Percentiles rank a stretch among this genome's conserved stretches.
Evolutionary conservation across 2,888 invertebrate genomes (phyloP).

Genomic region (Tolmerus cingulatus): DNA sequence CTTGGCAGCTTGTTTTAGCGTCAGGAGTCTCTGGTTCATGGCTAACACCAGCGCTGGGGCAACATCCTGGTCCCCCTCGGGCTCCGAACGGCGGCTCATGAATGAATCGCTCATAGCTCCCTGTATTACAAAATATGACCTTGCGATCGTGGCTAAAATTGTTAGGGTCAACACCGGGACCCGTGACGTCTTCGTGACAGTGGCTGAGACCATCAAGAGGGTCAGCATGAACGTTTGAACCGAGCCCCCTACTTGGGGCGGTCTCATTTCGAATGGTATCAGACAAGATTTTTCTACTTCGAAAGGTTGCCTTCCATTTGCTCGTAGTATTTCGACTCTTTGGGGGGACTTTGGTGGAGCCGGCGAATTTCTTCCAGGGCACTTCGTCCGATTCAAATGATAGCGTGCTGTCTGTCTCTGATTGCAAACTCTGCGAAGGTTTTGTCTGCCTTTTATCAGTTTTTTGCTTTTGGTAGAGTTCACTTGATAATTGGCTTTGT

Average conservation of each 20-base stretch:
- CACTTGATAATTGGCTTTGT: constrained; percentile 40
- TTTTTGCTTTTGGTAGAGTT: constrained; percentile 30
- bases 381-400: neutral
- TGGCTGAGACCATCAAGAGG: neutral
- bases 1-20: constrained; percentile 35
- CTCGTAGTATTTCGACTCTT: neutral
- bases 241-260: neutral
- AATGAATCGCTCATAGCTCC: constrained; percentile 45
- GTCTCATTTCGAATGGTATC: neutral
- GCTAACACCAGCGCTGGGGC: neutral
- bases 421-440: neutral
- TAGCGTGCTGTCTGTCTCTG: neutral
- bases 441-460: constrained; percentile 1
- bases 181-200: constrained; percentile 1
- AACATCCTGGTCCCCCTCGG: neutral
- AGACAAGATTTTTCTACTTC: neutral
- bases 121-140: constrained; percentile 46
- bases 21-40: constrained; percentile 15
- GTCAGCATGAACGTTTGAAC: neutral
- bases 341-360: neutral
- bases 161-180: neutral
- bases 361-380: neutral
- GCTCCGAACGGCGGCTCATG: neutral
- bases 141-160: constrained; percentile 42
- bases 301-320: neutral